Conservation (phyloP, 1,140 invertebrate species). For the Hirudo medicinalis region DNA sequence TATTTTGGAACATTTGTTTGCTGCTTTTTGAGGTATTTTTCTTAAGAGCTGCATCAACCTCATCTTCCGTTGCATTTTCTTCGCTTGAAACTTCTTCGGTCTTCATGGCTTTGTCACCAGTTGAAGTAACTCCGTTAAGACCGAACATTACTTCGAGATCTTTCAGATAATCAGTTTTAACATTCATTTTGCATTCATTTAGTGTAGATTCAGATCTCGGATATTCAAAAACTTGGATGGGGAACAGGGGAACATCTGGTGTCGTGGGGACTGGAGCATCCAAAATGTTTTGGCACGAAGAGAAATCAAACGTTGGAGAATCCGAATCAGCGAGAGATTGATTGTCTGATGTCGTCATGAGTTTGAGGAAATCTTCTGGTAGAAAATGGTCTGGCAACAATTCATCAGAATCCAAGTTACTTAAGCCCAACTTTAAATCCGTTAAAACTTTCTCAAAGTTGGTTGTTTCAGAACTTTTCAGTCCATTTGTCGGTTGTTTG, state of each 20-base stretch:
- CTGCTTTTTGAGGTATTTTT: not conserved
- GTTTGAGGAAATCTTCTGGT: no score
- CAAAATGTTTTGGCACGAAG: conserved; percentile 19
- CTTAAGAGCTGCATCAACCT: not conserved
- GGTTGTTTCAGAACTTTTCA: no score
- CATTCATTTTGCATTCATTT: not conserved
- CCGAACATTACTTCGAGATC: not conserved
- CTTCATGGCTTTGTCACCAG: not conserved
- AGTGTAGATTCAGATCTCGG: not conserved
- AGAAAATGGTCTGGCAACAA: no score
- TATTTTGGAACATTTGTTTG: not conserved
- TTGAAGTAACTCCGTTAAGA: not conserved
- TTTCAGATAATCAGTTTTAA: not conserved
- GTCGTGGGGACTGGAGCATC: conserved; percentile 23
- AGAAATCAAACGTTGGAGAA: not conserved
- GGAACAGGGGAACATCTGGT: conserved; percentile 20
- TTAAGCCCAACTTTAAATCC: no score
- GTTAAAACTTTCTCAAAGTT: no score
- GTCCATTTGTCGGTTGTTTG: no score
- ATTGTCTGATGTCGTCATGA: no score
- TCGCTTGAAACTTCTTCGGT: not conserved
- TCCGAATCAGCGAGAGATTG: not conserved
- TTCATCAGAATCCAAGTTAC: no score
- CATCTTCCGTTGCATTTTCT: not conserved
- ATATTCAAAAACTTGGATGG: conserved; percentile 9